phyloP scores from a whole-genome alignment of 30 jellyfish, hydroid and myxozoan genomes.

The Phacellophora camtschatica region DNA sequence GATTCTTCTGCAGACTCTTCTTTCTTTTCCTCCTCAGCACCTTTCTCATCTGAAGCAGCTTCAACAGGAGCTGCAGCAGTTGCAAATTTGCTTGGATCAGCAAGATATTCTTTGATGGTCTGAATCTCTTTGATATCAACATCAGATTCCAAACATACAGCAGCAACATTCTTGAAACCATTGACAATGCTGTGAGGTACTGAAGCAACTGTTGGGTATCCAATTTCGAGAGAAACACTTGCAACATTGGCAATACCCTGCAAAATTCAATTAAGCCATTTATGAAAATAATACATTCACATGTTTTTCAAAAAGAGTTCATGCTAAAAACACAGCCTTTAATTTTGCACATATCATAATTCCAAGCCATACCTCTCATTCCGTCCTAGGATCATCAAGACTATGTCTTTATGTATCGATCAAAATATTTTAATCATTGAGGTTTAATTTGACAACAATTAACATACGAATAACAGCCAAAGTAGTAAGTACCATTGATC shows the following conservation, averaged over 20 bases:
- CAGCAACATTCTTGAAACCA: constrained; percentile 95
- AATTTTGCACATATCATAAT: too few relatives aligned
- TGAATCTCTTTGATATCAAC: constrained; percentile 80
- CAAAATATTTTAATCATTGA: constrained; percentile 25
- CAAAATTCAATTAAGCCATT: too few relatives aligned
- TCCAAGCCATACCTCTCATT: constrained; percentile 48
- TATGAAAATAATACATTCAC: too few relatives aligned
- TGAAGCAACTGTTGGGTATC: constrained; percentile 98
- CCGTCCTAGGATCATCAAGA: constrained; percentile 67
- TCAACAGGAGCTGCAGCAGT: constrained; percentile 92
- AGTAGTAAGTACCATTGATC: too few relatives aligned
- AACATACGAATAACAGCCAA: too few relatives aligned
- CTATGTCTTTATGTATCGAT: constrained; percentile 30
- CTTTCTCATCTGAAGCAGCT: constrained; percentile 47
- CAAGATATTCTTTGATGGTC: constrained; percentile 77
- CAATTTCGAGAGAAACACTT: constrained; percentile 85
- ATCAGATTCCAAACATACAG: constrained; percentile 95
- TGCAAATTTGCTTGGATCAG: constrained; percentile 96
- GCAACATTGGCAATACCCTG: constrained; percentile 94
- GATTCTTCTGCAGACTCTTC: constrained; percentile 73
- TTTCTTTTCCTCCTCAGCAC: constrained; percentile 61
- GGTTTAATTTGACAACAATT: too few relatives aligned
- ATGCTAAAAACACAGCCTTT: too few relatives aligned
- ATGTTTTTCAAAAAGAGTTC: too few relatives aligned
- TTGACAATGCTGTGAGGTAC: constrained; percentile 92